Base-by-base conservation (phyloP, 2,888 invertebrate species). In the Geotrupes spiniger region DNA sequence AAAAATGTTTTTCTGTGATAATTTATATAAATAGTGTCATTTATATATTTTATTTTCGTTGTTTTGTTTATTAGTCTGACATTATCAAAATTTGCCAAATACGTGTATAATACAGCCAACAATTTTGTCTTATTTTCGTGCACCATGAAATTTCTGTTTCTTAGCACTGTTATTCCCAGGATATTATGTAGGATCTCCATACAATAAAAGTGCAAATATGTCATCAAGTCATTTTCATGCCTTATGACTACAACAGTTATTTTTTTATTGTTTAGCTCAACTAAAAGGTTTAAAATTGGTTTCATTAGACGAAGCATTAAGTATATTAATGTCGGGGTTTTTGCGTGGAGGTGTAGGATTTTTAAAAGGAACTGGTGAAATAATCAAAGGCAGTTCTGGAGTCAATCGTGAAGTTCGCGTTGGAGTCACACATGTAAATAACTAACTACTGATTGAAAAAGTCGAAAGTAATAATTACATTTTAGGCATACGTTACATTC, bases 321-420 rank as follows among this genome's bases (percentile, higher is more conserved):
- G 88, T 57, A 82, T 97, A 51, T 74, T 99, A 56, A 90, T 95
- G 83, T 87, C 92, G 0, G 98, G 96, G 6, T 98, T 98, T 74
- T 74, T 98, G 2, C 79, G 94, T 51, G 97, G 98, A 0, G 96
- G 97, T 9, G 91, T 88, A 1, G 91, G 94, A 1, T 96, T 97
- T 70, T 76, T 97, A 15, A 96, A 96, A 74, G 92, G 92, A 12
- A 87, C 89, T 9, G 89, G 89, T 1, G 96, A 97, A 75, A 95
- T 96, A 68, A 96, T 97, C 58, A 96, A 96, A 74, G 94, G 95
- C 2, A 89, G 89, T 56, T 91, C 92, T 0, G 89, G 91, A 5
- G 90, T 97, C 0, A 95, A 94, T 71, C 79, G 95, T 53, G 98
- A 99, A 79, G 92, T 98, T 45, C 81, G 98, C 57, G 95, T 99